These are phyloP conservation scores for Diorhabda sublineata DNA, from an alignment of 1,140 invertebrate genomes.

Conservation along the genomic window DNA sequence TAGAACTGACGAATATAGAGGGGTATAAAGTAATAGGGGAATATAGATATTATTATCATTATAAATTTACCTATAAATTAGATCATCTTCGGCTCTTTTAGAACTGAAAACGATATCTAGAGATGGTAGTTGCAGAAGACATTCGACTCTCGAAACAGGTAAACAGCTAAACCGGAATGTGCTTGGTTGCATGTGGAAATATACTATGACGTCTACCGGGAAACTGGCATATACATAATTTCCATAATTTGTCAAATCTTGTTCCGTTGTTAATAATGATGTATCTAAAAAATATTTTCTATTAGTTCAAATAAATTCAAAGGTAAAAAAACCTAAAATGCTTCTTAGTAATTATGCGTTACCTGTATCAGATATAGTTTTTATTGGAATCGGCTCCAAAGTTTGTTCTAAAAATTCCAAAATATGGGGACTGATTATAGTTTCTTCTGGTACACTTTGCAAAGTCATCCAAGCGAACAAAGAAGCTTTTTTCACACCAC, in stretches of 20 bases:
- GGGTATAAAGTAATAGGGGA: too few species aligned
- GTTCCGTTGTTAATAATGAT: conserved; percentile 45
- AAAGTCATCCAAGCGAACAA: conserved; percentile 94
- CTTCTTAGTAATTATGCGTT: not conserved
- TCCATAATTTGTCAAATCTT: conserved; percentile 58
- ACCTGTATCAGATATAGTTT: conserved; percentile 47
- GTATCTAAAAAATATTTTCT: conserved; percentile 28
- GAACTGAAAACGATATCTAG: conserved; percentile 91
- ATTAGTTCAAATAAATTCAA: too few species aligned
- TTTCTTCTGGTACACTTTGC: conserved; percentile 93
- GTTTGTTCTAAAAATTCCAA: conserved; percentile 93
- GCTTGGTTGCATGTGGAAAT: conserved; percentile 96
- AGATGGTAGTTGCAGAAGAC: conserved; percentile 91
- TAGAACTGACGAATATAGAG: too few species aligned
- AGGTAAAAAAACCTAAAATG: too few species aligned
- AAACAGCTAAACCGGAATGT: conserved; percentile 94
- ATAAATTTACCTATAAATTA: conserved; percentile 43
- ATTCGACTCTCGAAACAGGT: conserved; percentile 92
- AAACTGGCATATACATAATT: conserved; percentile 89
- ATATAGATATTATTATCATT: too few species aligned
- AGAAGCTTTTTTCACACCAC: conserved; percentile 82
- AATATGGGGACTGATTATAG: conserved; percentile 91
- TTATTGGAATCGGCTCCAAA: conserved; percentile 84
- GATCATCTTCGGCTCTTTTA: conserved; percentile 75
- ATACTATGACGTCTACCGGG: conserved; percentile 97